Percentiles rank a stretch among this genome's conserved stretches.
Conservation (phyloP, 2,113 vertebrate species). For the Glaucidium brasilianum region DNA sequence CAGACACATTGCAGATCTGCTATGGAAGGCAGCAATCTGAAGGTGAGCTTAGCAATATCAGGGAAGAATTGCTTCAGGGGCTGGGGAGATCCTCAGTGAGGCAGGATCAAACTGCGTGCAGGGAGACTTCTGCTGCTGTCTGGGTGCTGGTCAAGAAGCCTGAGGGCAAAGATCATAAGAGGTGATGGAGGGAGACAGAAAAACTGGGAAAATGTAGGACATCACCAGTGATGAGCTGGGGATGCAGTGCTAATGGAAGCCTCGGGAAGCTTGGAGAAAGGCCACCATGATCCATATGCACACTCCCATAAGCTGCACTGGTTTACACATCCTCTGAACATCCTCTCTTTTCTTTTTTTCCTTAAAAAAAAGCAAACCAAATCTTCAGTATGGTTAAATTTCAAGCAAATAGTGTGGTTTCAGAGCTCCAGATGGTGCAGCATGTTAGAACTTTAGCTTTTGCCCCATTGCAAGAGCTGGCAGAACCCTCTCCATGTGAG, state of each 20-base stretch:
- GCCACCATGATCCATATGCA: fast-evolving
- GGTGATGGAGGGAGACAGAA: not conserved
- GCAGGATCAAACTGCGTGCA: fast-evolving
- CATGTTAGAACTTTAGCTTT: not conserved
- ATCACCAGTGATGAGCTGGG: fast-evolving
- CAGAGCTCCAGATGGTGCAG: not conserved
- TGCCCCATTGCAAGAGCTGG: not conserved
- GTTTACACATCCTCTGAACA: not conserved
- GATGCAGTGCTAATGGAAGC: not conserved
- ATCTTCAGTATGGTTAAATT: not conserved
- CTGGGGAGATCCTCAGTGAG: not conserved
- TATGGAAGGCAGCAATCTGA: not conserved
- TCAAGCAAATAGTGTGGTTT: not conserved
- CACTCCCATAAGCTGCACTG: not conserved
- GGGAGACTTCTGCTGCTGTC: not conserved
- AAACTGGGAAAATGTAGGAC: not conserved
- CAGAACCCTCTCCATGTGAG: not conserved
- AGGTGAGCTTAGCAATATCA: not conserved
- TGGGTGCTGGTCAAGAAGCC: not conserved
- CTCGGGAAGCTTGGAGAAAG: not conserved
- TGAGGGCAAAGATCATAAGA: not conserved
- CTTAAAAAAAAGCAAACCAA: not conserved
- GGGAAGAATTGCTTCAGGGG: not conserved
- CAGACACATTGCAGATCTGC: not conserved
- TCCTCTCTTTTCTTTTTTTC: too few species aligned